phyloP scores from a whole-genome alignment of 2,888 invertebrate species.

The Cylloceria caligata region DNA sequence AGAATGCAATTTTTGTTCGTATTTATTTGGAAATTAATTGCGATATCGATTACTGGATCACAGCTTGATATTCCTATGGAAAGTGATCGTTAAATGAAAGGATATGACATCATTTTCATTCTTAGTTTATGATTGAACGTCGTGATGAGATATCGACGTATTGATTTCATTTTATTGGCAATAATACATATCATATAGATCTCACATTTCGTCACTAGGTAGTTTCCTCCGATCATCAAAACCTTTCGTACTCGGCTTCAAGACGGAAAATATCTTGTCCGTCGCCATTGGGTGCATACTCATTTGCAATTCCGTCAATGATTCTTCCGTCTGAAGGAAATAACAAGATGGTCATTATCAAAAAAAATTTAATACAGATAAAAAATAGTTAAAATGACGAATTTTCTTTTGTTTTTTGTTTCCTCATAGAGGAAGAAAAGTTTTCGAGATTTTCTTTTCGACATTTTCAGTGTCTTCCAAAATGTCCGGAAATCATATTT shows the following conservation, averaged over 20 bases:
- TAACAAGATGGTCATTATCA: conserved; percentile 59
- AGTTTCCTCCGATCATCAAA: conserved; percentile 73
- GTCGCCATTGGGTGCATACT: conserved; percentile 87
- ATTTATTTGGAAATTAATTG: neutral
- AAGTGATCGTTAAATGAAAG: neutral
- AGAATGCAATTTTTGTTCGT: neutral
- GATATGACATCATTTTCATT: neutral
- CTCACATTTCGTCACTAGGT: conserved; percentile 62
- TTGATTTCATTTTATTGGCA: conserved; percentile 52
- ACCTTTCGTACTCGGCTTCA: conserved; percentile 82
- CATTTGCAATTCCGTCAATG: conserved; percentile 90
- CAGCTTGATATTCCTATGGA: neutral
- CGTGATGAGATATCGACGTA: conserved; percentile 7
- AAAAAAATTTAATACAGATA: neutral
- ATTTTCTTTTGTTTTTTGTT: neutral
- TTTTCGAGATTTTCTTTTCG: too few relatives aligned
- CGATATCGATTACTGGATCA: neutral
- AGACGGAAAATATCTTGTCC: conserved; percentile 86
- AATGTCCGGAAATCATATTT: too few relatives aligned
- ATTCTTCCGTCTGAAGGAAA: conserved; percentile 90
- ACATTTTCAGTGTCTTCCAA: too few relatives aligned
- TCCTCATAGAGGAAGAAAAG: too few relatives aligned
- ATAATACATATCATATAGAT: conserved; percentile 56
- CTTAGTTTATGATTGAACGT: neutral
- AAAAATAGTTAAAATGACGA: neutral